Evolutionary conservation across 2,797 vertebrate genomes (phyloP), one percentile per base, ranked within the genome.

Genomic region (Varecia variegata): DNA sequence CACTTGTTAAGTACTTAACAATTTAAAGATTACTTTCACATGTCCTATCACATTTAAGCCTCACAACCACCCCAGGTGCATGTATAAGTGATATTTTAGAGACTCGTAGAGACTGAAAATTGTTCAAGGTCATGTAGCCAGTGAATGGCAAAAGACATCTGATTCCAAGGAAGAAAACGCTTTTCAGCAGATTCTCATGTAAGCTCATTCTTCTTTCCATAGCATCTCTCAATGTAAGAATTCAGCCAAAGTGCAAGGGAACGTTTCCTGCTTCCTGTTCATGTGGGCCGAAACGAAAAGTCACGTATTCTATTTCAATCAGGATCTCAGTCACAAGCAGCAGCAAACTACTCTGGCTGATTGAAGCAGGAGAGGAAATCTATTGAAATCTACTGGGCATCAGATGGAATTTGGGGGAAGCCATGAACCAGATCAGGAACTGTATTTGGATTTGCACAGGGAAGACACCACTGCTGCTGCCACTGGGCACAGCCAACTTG

Each of bases 21-120:
- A 94, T 85, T 91, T 96, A 97, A 95, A 94, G 68, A 89, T 79
- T n/a, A 54, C 68, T 88, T 91, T 94, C 68, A 82, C 7, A n/a
- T 82, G 56, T 35, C 2, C 50, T 52, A 30, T 82, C 93, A 87
- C 21, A 58, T 18, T 35, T 85, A 91, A 27, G 17, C 56, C 80
- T 58, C 73, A 88, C 56, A 76, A 32, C 17, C 68, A 88, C 20
- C n/a, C 79, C 32, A 79, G 80, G 32, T 86, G 79, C 60, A 40
- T 50, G 35, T 45, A 21, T 56, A 87, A 67, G 40, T 2, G 27
- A 71, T 35, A 91, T 47, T 94, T 76, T 68, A 77, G 90, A 95
- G 43, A 80, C 67, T 96, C 70, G n/a, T 50, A 71, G 77, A 88
- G 90, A 92, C 40, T 77, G 43, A 70, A 88, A 93, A 30, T 54